These are phyloP conservation scores for Notocelia uddmanniana DNA, from an alignment of 2,888 invertebrate species.

Conservation along the genomic window DNA sequence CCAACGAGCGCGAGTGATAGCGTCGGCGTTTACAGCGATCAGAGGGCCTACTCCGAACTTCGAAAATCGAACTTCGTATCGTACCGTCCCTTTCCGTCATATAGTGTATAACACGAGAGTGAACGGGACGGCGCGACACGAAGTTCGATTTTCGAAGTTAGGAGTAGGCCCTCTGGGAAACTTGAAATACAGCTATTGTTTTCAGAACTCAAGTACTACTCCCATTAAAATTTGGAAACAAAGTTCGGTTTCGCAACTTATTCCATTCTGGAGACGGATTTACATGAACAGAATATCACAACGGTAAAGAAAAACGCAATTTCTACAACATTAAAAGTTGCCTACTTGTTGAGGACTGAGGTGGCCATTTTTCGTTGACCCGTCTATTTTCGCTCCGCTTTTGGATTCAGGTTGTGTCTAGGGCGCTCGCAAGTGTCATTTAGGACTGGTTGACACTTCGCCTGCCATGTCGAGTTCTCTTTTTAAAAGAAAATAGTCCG, in stretches of 20 bases:
- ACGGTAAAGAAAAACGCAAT: slow-evolving; percentile 75
- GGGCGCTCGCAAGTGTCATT: slow-evolving; percentile 48
- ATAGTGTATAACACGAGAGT: too few relatives aligned
- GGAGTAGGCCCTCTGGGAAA: too few relatives aligned
- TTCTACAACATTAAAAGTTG: slow-evolving; percentile 77
- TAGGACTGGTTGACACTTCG: slow-evolving; percentile 58
- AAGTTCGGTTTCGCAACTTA: slow-evolving; percentile 27
- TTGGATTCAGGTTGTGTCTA: background rate
- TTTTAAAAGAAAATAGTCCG: slow-evolving; percentile 68
- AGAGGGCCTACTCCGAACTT: too few relatives aligned
- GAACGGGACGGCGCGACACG: too few relatives aligned
- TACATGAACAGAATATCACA: slow-evolving; percentile 64
- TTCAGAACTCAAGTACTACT: slow-evolving; percentile 21
- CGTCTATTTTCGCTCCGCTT: slow-evolving; percentile 11
- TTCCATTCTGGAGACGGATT: slow-evolving; percentile 56
- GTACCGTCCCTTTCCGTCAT: too few relatives aligned
- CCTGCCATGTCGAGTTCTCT: slow-evolving; percentile 55
- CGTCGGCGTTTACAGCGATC: background rate
- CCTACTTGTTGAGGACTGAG: slow-evolving; percentile 66
- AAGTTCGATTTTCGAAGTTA: too few relatives aligned
- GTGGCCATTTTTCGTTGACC: slow-evolving; percentile 54
- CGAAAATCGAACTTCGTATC: too few relatives aligned
- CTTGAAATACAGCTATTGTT: slow-evolving; percentile 20
- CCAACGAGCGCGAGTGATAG: slow-evolving; percentile 14
- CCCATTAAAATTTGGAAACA: slow-evolving; percentile 36